phyloP scores from a whole-genome alignment of 2,888 invertebrate genomes.

The Mimas tiliae region DNA sequence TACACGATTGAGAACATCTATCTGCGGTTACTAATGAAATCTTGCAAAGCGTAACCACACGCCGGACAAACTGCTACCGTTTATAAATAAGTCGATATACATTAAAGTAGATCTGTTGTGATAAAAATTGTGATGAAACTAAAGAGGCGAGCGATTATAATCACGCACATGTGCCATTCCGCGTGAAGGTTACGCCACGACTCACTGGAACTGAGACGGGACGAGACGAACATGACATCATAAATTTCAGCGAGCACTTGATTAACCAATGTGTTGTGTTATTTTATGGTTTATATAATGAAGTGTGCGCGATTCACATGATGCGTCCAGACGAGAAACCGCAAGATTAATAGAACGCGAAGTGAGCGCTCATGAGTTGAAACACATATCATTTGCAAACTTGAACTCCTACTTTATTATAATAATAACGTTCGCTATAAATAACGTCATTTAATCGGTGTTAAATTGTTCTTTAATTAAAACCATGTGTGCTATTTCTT shows the following conservation, averaged over 20 bases:
- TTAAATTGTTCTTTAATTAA: slow-evolving; percentile 11
- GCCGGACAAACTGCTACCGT: not conserved
- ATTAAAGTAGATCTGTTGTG: slow-evolving; percentile 2
- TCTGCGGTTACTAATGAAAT: slow-evolving; percentile 9
- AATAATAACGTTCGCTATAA: slow-evolving; percentile 10
- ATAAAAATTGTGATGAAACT: slow-evolving; percentile 20
- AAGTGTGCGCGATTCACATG: slow-evolving; percentile 38
- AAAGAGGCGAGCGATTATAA: slow-evolving; percentile 34
- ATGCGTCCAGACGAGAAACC: slow-evolving; percentile 53
- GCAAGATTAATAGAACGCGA: slow-evolving; percentile 53
- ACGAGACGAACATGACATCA: slow-evolving; percentile 60
- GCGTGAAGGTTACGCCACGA: slow-evolving; percentile 54
- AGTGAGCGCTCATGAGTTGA: slow-evolving; percentile 25
- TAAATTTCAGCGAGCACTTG: slow-evolving; percentile 47
- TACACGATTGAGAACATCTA: not conserved
- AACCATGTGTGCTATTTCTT: not conserved
- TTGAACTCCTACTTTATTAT: not conserved
- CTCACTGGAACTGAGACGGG: slow-evolving; percentile 54
- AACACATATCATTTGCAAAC: slow-evolving; percentile 15
- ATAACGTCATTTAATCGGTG: not conserved
- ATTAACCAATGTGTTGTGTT: slow-evolving; percentile 43
- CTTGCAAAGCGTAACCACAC: not conserved
- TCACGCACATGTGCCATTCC: slow-evolving; percentile 57
- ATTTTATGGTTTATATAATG: slow-evolving; percentile 34
- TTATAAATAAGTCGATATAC: slow-evolving; percentile 23